Base-by-base conservation (phyloP, 2,888 invertebrate species). In the Eurytoma adleriae region DNA sequence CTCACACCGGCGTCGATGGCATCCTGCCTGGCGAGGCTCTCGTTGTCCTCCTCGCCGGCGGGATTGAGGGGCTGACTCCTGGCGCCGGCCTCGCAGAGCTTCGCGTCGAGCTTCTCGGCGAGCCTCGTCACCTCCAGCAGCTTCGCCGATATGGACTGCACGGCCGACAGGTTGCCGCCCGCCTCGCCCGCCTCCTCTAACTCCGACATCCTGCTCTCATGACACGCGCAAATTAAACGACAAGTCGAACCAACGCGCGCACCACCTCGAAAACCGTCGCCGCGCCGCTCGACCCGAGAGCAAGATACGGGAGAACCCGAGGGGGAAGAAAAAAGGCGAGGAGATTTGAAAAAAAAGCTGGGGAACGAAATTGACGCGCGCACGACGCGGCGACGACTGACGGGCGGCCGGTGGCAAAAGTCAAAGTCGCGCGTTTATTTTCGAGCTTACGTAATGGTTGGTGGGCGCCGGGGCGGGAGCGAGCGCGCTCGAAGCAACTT, bases 71-170 rank as follows among this genome's bases (percentile, higher is more conserved):
- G 83, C 30, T 82, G 91, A 80, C 89, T 89, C 78, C 86, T 86
- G 27, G 89, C 90, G 13, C 90, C 90, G 69, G 90, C 90, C 71
- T 90, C 89, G 83, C 88, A 90, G 14, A 90, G 84, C 82, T 83
- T 88, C 57, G 93, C 92, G 86, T 95, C 95, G 84, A 95, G 89
- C 82, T 94, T 93, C 88, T 95, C 95, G 1, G 95, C 94, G 27
- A 95, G 91, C 78, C 92, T 92, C 16, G 94, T 94, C 18, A 95
- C 94, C 89, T 94, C 94, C 18, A 92, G 91, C 80, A 95, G 89
- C 86, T 93, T 92, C 85, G 93, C 93, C n/a, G 94, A 92, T 79
- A 95, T 94, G 69, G 94, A 94, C 85, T 94, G 94, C 57, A 94
- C 92, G 20, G 94, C 94, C 84, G 93, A 92, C 83, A 92, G 91